phyloP scores from a whole-genome alignment of 2,113 vertebrate genomes.

The Labeo catla region DNA sequence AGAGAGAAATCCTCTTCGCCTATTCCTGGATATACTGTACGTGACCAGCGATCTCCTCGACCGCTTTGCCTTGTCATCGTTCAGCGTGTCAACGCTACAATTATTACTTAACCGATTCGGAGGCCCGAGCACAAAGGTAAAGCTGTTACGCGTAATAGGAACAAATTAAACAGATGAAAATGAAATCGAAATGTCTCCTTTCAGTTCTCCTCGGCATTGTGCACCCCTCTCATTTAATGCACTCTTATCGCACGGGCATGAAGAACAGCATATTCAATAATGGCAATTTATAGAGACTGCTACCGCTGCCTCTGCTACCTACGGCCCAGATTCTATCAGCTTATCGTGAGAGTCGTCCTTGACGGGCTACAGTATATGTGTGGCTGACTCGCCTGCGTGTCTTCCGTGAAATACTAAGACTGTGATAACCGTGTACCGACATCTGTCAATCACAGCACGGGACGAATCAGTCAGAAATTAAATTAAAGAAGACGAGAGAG shows the following conservation, averaged over 20 bases:
- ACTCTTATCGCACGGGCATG: conserved; percentile 46
- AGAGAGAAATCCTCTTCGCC: conserved; percentile 25
- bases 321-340: conserved; percentile 51
- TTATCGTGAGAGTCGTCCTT: conserved; percentile 52
- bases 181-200: conserved; percentile 43
- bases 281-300: conserved; percentile 48
- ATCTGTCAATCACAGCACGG: conserved; percentile 46
- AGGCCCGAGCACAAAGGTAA: conserved; percentile 46
- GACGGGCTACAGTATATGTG: conserved; percentile 39
- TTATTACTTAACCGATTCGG: conserved; percentile 42
- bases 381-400: not conserved
- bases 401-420: not conserved
- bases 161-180: conserved; percentile 53
- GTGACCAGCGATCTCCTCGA: conserved; percentile 33
- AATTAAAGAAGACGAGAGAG: conserved; percentile 11
- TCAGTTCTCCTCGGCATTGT: conserved; percentile 32
- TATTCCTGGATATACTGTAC: conserved; percentile 41
- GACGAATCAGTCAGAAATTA: conserved; percentile 34
- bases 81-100: conserved; percentile 49
- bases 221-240: conserved; percentile 45
- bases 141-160: conserved; percentile 42
- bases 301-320: conserved; percentile 44
- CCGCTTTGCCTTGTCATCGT: conserved; percentile 35
- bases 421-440: not conserved
- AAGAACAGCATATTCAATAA: conserved; percentile 54